These are phyloP conservation scores for Erebia epiphron DNA, from an alignment of 2,888 invertebrate genomes.

Conservation along the genomic window DNA sequence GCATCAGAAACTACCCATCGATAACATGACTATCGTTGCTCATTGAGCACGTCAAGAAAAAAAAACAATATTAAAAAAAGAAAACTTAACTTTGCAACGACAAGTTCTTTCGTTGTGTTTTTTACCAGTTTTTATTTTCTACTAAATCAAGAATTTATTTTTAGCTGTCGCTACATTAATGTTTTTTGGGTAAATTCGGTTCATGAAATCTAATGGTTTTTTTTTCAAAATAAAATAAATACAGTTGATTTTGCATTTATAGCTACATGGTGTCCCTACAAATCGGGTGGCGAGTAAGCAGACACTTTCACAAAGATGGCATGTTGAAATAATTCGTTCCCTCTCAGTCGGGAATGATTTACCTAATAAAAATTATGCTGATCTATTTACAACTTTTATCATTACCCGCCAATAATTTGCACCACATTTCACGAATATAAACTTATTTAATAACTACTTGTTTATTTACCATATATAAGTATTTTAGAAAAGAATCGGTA, in stretches of 20 bases:
- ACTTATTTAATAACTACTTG: conserved; percentile 5
- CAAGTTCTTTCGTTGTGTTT: too few species aligned
- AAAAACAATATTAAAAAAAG: too few species aligned
- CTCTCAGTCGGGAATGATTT: conserved; percentile 55
- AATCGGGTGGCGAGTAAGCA: conserved; percentile 40
- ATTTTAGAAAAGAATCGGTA: background rate
- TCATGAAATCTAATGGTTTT: too few species aligned
- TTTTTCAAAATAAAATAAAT: too few species aligned
- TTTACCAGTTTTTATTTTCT: too few species aligned
- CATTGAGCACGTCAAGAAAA: too few species aligned
- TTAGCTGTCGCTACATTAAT: too few species aligned
- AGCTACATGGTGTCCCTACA: conserved; percentile 35
- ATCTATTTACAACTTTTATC: conserved; percentile 61
- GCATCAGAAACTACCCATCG: too few species aligned
- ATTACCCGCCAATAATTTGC: conserved; percentile 49
- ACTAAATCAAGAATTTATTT: too few species aligned
- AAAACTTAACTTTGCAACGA: too few species aligned
- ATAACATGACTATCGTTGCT: too few species aligned
- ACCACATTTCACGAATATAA: conserved; percentile 27
- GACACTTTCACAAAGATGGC: conserved; percentile 45
- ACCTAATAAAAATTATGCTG: conserved; percentile 67
- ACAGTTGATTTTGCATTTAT: background rate
- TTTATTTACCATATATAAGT: background rate
- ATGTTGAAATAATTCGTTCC: conserved; percentile 47
- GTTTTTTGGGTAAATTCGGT: too few species aligned